phyloP scores from a whole-genome alignment of 1,140 invertebrate species.

The Megalonaias nervosa region DNA sequence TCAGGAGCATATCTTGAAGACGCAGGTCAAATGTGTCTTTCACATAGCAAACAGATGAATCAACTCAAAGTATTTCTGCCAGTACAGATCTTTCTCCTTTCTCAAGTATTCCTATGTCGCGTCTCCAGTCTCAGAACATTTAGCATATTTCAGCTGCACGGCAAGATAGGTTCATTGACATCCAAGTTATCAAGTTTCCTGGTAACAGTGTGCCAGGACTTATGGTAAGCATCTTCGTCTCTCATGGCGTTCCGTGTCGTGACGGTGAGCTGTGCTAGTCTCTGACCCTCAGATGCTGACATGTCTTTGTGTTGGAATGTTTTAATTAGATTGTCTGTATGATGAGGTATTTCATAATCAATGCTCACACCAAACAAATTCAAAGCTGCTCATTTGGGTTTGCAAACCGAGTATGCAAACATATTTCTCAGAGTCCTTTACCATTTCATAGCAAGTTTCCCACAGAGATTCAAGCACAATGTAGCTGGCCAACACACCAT shows the following conservation, averaged over 20 bases:
- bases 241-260: not conserved
- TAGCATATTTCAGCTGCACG: not conserved
- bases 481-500: constrained; percentile 14
- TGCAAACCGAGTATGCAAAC: not conserved
- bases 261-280: not conserved
- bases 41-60: too few species aligned
- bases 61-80: too few species aligned
- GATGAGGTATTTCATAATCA: constrained; percentile 3
- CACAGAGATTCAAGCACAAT: constrained; percentile 13
- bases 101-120: too few species aligned
- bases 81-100: too few species aligned
- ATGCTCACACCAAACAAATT: constrained; percentile 9
- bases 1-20: too few species aligned
- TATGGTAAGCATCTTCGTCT: not conserved
- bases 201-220: not conserved
- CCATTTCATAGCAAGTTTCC: not conserved
- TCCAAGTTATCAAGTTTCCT: constrained; percentile 13
- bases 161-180: constrained; percentile 16
- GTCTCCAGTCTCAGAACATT: too few species aligned
- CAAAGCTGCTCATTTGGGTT: not conserved
- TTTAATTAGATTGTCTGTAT: too few species aligned
- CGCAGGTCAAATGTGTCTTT: too few species aligned
- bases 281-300: not conserved
- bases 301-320: too few species aligned
- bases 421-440: not conserved